Percentiles rank a stretch among this genome's conserved stretches.
Conservation (phyloP, 2,113 vertebrate genomes). For the Steatornis caripensis region DNA sequence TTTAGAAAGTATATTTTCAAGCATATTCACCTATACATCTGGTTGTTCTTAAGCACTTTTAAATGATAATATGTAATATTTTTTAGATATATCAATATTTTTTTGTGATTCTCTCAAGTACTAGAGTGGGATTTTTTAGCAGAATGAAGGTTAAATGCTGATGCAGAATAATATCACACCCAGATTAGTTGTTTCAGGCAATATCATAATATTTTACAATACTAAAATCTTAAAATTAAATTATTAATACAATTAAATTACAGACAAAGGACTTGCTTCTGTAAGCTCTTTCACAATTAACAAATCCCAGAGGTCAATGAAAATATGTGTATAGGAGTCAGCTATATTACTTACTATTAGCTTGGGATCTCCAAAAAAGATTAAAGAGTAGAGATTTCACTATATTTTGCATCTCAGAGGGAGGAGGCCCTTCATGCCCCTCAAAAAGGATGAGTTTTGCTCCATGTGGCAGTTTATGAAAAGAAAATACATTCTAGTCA, state of each 20-base stretch:
- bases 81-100: neutral
- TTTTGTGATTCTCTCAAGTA: neutral
- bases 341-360: neutral
- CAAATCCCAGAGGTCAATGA: neutral
- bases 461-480: neutral
- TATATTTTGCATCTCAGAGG: neutral
- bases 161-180: neutral
- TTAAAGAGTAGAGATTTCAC: neutral
- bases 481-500: neutral
- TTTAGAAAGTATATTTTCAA: neutral
- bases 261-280: neutral
- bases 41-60: neutral
- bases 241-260: neutral
- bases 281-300: neutral
- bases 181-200: neutral
- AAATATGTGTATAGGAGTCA: neutral
- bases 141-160: neutral
- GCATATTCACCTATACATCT: neutral
- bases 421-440: neutral
- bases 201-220: neutral
- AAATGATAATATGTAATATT: no score
- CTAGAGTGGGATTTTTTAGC: rapidly evolving
- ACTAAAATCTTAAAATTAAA: neutral
- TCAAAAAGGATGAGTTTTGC: neutral
- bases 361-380: neutral